Conservation (phyloP, 2,888 invertebrate species). For the Sthenelais limicola region DNA sequence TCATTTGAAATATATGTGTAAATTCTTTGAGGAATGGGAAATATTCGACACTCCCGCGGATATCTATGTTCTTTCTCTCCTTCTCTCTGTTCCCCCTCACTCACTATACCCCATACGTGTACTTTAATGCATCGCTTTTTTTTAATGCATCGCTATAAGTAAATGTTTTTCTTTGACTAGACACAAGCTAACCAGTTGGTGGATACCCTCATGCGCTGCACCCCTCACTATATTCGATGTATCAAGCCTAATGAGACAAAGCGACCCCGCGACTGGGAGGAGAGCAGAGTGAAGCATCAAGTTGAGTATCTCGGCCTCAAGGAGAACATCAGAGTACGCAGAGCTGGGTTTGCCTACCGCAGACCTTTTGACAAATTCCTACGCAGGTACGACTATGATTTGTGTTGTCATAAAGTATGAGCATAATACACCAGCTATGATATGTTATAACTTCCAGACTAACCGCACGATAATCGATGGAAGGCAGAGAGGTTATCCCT, state of each 20-base stretch:
- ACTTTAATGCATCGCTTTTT: too few relatives aligned
- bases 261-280: conserved; percentile 79
- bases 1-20: too few relatives aligned
- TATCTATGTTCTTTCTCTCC: too few relatives aligned
- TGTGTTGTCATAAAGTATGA: too few relatives aligned
- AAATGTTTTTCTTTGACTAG: conserved; percentile 57
- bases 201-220: conserved; percentile 79
- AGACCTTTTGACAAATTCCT: conserved; percentile 78
- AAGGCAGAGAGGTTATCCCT: too few relatives aligned
- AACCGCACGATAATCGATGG: too few relatives aligned
- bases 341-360: conserved; percentile 81
- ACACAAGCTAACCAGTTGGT: conserved; percentile 80
- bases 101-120: background rate
- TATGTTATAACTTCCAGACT: too few relatives aligned
- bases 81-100: too few relatives aligned
- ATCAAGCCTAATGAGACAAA: conserved; percentile 83
- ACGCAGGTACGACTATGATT: conserved; percentile 73
- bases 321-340: conserved; percentile 79
- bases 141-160: background rate
- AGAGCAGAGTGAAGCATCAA: conserved; percentile 78
- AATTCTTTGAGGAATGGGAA: too few relatives aligned
- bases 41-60: too few relatives aligned
- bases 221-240: conserved; percentile 81
- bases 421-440: too few relatives aligned
- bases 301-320: conserved; percentile 81